Percentiles rank a stretch among this genome's conserved stretches.
phyloP scores from a whole-genome alignment of 2,797 vertebrate species.

The Austrolebias charrua region DNA sequence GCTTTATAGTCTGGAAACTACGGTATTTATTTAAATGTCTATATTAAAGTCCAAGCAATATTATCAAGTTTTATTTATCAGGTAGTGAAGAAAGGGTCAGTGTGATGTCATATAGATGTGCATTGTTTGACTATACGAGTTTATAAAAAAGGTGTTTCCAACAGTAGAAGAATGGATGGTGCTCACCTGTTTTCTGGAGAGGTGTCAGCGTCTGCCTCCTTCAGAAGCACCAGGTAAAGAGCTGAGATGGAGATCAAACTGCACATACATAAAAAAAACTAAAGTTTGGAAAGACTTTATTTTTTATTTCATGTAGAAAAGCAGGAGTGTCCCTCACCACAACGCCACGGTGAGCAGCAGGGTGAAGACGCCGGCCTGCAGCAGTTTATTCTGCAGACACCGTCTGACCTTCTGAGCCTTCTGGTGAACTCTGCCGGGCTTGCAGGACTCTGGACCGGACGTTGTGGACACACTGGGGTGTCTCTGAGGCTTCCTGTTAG shows the following conservation, averaged over 20 bases:
- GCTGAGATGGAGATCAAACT: slow-evolving; percentile 86
- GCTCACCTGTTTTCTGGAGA: slow-evolving; percentile 70
- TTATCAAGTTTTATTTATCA: too few species aligned
- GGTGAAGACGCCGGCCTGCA: slow-evolving; percentile 79
- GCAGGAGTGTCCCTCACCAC: slow-evolving; percentile 79
- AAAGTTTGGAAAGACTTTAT: too few species aligned
- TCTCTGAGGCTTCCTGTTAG: slow-evolving; percentile 76
- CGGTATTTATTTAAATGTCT: not conserved
- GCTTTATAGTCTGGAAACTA: too few species aligned
- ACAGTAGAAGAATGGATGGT: not conserved
- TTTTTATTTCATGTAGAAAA: not conserved
- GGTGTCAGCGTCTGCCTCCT: slow-evolving; percentile 39
- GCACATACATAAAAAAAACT: slow-evolving; percentile 26
- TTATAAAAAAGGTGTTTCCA: not conserved
- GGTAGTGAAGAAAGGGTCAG: too few species aligned
- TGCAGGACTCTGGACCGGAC: slow-evolving; percentile 56
- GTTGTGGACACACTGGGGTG: slow-evolving; percentile 60
- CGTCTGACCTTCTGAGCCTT: slow-evolving; percentile 38
- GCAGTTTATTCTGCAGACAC: slow-evolving; percentile 78
- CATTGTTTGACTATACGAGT: not conserved
- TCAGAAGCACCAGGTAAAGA: slow-evolving; percentile 85
- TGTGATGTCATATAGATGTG: too few species aligned
- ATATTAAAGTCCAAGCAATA: too few species aligned
- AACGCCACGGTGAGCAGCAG: slow-evolving; percentile 86
- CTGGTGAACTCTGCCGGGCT: slow-evolving; percentile 27